Evolutionary conservation across 92 coral and sea anemone genomes (phyloP), one percentile per base, ranked within the genome.

Genomic region (Porites lobata): DNA sequence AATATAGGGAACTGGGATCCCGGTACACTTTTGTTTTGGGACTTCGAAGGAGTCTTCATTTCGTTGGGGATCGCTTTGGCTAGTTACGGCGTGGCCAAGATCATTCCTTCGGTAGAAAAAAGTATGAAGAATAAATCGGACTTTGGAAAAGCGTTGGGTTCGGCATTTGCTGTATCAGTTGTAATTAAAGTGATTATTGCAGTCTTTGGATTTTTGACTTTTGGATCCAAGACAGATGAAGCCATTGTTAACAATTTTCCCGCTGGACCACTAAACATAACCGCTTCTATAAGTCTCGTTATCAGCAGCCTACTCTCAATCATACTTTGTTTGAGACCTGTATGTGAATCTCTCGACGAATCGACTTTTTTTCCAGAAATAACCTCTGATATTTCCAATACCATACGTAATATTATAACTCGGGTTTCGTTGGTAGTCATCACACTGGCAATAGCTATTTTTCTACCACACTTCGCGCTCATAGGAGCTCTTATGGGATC

Each of bases 231-330:
- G 62, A 90, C 93, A 4, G 73, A 61, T 22, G 90, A 90, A 64
- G 76, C 79, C 8, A 69, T 90, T 56, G 57, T 82, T 7, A 85
- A 90, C 47, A 90, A 90, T 77, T 56, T 90, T 1, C 93, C 93
- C 5, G 52, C 57, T 67, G 90, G 93, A 58, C 14, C 79, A 9
- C 13, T 63, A 24, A 70, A 47, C 76, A 73, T 77, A 67, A 18
- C 47, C 13, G 69, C 71, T 11, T 21, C 59, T 17, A 47, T 67
- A 2, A 24, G 73, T 20, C 77, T 85, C 32, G 87, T 72, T 14
- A 6, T 80, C 0, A 85, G 79, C 43, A 6, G 14, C 8, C 21
- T 69, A 32, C 15, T 20, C 15, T 69, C 73, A 8, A 20, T 7
- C 20, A 8, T 1, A 22, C 73, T 69, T 32, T 32, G 19, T 1